Percentiles rank a stretch among this genome's conserved stretches.
Evolutionary conservation across 2,888 invertebrate species (phyloP).

Genomic region (Zelleria hepariella): DNA sequence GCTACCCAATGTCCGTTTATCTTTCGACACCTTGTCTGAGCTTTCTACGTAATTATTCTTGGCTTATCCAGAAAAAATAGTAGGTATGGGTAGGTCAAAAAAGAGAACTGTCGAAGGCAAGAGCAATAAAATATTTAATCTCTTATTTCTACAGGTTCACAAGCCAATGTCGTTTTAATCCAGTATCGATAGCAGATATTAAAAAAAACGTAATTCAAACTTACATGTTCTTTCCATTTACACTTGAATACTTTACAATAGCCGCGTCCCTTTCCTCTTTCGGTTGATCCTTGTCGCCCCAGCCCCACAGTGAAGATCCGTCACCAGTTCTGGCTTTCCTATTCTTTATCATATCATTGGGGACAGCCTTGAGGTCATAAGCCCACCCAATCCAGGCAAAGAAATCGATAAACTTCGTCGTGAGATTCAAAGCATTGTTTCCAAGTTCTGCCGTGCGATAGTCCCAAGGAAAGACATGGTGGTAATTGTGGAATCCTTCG

Average conservation of each 20-base stretch:
- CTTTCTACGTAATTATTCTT: no score
- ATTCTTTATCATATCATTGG: slow-evolving; percentile 21
- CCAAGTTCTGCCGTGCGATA: slow-evolving; percentile 40
- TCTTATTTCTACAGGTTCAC: no score
- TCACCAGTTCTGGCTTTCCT: slow-evolving; percentile 32
- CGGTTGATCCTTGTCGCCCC: slow-evolving; percentile 9
- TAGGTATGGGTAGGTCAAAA: no score
- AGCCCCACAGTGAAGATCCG: slow-evolving; percentile 24
- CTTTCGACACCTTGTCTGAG: no score
- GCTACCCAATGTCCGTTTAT: no score
- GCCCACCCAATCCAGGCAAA: slow-evolving; percentile 41
- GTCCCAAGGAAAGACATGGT: slow-evolving; percentile 41
- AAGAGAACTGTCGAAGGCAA: no score
- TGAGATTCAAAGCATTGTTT: slow-evolving; percentile 30
- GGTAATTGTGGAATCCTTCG: slow-evolving; percentile 45
- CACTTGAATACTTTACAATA: neutral
- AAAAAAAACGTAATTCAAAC: neutral
- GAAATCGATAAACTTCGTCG: slow-evolving; percentile 35
- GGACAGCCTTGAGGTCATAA: slow-evolving; percentile 32
- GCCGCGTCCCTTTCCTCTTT: slow-evolving; percentile 1
- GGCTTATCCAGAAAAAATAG: no score
- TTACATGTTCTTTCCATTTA: neutral
- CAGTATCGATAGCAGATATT: no score
- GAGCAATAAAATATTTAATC: no score
- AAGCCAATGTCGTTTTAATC: no score